phyloP scores from a whole-genome alignment of 2,888 invertebrate species.

The Tolmerus cingulatus region DNA sequence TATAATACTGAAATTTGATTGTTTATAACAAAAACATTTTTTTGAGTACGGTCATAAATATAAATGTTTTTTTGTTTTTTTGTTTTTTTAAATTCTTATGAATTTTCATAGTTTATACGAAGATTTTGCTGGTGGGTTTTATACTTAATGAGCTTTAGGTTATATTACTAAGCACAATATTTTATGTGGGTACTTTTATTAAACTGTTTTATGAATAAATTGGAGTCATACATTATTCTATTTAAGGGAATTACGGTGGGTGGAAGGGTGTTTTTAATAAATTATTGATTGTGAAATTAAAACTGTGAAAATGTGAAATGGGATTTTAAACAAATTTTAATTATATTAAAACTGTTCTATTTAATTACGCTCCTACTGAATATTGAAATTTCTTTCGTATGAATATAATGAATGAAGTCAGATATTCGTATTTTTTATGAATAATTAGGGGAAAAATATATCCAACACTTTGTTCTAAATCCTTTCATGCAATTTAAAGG shows the following conservation, averaged over 20 bases:
- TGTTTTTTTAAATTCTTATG: not conserved
- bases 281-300: not conserved
- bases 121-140: not conserved
- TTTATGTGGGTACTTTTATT: not conserved
- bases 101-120: not conserved
- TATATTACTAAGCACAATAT: not conserved
- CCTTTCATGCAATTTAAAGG: not conserved
- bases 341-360: not conserved
- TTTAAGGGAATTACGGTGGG: not conserved
- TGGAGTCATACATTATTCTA: not conserved
- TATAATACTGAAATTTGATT: constrained; percentile 28
- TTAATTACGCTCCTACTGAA: too few relatives aligned
- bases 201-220: not conserved
- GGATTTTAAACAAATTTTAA: not conserved
- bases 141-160: not conserved
- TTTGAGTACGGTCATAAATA: not conserved
- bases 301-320: not conserved
- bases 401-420: not conserved
- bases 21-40: not conserved
- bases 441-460: too few relatives aligned
- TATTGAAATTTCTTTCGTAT: too few relatives aligned
- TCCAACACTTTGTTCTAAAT: too few relatives aligned
- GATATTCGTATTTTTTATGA: not conserved
- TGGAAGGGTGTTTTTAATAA: not conserved
- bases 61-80: too few relatives aligned